Evolutionary conservation across 2,888 invertebrate species (phyloP), one percentile per base, ranked within the genome.

Genomic region (Tinea pellionella): DNA sequence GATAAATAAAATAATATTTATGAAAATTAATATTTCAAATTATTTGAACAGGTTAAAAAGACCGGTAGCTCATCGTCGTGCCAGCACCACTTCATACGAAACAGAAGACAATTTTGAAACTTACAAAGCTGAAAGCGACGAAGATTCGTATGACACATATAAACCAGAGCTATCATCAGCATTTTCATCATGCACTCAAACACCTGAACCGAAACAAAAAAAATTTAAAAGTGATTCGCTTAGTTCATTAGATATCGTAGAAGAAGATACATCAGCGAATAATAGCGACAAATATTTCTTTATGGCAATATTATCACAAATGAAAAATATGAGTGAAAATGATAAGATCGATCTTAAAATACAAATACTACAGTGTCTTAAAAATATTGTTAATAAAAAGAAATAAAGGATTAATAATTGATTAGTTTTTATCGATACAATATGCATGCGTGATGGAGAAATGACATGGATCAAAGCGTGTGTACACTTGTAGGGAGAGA

Each of bases 291-390:
- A 32, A 57, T 57, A 13, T 8, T 57, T 57, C 11, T 13, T 57
- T 1, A 29, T 57, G 16, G 24, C 57, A 9, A 15, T 57, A 13
- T 32, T 57, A 30, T 57, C 57, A 13, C 12, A 57, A 1, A 57
- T 57, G 57, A 57, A 8, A 1, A 9, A n/a, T 32, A 57, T 57
- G 57, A 32, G 9, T 8, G 57, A 57, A 30, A 32, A 24, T 15
- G 30, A 57, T n/a, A 57, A 57, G 32, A 32, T 57, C 3, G 57
- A 57, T 30, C 13, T 32, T 32, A 57, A 57, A 57, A 57, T 57
- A 13, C 30, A 57, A 32, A 32, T 57, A 47, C 47, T 47, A 9
- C 13, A 47, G n/a, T 47, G 7, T 47, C 11, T 57, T 13, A 32
- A 57, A 57, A 32, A 57, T 32, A 16, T 57, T 32, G 32, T 15